A percentile compares a stretch with the other conserved stretches of the same genome.
phyloP scores from a whole-genome alignment of 2,888 invertebrate species.

The Meiosimyza platycephala region DNA sequence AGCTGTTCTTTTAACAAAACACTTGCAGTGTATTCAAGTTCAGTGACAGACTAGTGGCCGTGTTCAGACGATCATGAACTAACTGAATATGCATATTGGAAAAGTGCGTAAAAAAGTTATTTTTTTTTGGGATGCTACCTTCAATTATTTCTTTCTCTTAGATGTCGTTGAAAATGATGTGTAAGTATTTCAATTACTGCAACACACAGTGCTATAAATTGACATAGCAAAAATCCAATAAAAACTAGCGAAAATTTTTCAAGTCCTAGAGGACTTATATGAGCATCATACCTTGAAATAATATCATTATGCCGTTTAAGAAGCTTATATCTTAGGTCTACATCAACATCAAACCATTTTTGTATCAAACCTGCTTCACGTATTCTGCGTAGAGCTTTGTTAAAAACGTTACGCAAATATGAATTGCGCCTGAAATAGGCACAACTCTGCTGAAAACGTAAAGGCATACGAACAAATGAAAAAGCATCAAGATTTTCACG shows the following conservation, averaged over 20 bases:
- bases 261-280: conserved; percentile 13
- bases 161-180: conserved; percentile 19
- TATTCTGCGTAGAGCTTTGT: not conserved
- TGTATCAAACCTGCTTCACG: not conserved
- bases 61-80: too few relatives aligned
- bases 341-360: conserved; percentile 14
- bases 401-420: not conserved
- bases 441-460: conserved; percentile 4
- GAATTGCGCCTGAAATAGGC: not conserved
- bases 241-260: conserved; percentile 32
- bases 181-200: conserved; percentile 14
- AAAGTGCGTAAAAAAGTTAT: too few relatives aligned
- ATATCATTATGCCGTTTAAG: not conserved
- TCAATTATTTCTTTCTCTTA: not conserved
- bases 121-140: too few relatives aligned
- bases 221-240: conserved; percentile 28
- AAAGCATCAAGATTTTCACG: not conserved
- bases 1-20: too few relatives aligned
- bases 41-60: too few relatives aligned
- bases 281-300: not conserved
- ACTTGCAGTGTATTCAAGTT: too few relatives aligned
- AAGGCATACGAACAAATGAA: not conserved
- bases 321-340: not conserved
- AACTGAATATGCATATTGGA: too few relatives aligned
- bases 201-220: conserved; percentile 19